These are phyloP conservation scores for Lepilemur septentrionalis DNA, from an alignment of 2,797 vertebrate species.

Conservation along the genomic window DNA sequence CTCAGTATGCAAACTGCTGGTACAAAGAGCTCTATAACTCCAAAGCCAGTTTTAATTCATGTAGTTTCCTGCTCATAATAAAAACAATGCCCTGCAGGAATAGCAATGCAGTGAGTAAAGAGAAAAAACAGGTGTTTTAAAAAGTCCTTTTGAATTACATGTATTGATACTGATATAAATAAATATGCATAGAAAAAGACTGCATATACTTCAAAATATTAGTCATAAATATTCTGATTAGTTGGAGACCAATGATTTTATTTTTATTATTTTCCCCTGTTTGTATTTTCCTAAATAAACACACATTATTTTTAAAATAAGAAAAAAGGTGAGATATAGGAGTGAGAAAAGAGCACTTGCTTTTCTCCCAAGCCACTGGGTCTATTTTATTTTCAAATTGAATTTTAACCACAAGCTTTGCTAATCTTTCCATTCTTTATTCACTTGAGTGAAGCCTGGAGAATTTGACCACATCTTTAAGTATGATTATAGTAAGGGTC, in stretches of 20 bases:
- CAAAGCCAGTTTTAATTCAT: constrained; percentile 24
- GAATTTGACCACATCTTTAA: constrained; percentile 12
- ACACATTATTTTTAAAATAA: not conserved
- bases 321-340: not conserved
- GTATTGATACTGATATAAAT: not conserved
- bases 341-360: not conserved
- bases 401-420: constrained; percentile 44
- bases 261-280: constrained; percentile 3
- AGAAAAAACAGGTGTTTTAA: not conserved
- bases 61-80: constrained; percentile 24
- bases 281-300: constrained; percentile 40
- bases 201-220: not conserved
- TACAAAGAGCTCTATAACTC: constrained; percentile 15
- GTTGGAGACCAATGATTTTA: not conserved
- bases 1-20: constrained; percentile 40
- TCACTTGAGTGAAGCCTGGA: not conserved
- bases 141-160: constrained; percentile 22
- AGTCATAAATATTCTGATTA: not conserved
- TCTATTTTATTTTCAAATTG: constrained; percentile 38
- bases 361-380: not conserved
- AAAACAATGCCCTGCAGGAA: not conserved
- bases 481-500: not conserved
- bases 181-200: not conserved
- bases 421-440: not conserved
- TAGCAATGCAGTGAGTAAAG: not conserved